phyloP scores from a whole-genome alignment of 2,797 vertebrate species.

The Peromyscus attwateri region DNA sequence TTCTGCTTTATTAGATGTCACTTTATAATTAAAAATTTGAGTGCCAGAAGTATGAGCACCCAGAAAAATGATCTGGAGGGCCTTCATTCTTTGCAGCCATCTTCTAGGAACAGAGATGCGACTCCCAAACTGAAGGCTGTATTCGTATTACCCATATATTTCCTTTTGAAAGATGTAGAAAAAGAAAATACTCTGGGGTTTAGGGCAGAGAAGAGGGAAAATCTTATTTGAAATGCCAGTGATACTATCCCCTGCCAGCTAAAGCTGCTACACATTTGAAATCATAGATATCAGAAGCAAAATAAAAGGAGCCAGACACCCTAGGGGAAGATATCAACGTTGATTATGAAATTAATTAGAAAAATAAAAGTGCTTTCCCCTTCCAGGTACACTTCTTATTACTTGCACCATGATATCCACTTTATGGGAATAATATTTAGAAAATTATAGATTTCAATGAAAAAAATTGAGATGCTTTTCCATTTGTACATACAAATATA shows the following conservation, averaged over 20 bases:
- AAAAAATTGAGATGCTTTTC: conserved; percentile 39
- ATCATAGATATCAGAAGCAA: conserved; percentile 52
- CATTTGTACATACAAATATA: conserved; percentile 74
- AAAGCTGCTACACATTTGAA: background rate
- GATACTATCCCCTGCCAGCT: conserved; percentile 49
- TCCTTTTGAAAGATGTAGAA: conserved; percentile 57
- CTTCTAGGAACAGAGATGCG: conserved; percentile 65
- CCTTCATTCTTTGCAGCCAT: conserved; percentile 73
- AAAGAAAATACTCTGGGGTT: conserved; percentile 12
- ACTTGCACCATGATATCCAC: conserved; percentile 74
- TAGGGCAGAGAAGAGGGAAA: background rate
- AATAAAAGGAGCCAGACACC: conserved; percentile 10
- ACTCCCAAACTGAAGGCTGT: background rate
- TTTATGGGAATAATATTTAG: conserved; percentile 78
- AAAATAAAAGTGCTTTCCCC: conserved; percentile 82
- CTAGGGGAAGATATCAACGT: conserved; percentile 67
- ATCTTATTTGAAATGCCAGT: conserved; percentile 51
- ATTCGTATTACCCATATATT: conserved; percentile 24
- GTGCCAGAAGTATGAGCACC: conserved; percentile 64
- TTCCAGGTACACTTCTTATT: conserved; percentile 79
- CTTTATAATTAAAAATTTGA: conserved; percentile 80
- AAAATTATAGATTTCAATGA: conserved; percentile 60
- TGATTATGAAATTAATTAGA: conserved; percentile 74
- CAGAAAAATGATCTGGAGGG: conserved; percentile 64
- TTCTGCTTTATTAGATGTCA: conserved; percentile 78